Evolutionary conservation across 2,797 vertebrate genomes (phyloP).

Genomic region (Tamandua tetradactyla): DNA sequence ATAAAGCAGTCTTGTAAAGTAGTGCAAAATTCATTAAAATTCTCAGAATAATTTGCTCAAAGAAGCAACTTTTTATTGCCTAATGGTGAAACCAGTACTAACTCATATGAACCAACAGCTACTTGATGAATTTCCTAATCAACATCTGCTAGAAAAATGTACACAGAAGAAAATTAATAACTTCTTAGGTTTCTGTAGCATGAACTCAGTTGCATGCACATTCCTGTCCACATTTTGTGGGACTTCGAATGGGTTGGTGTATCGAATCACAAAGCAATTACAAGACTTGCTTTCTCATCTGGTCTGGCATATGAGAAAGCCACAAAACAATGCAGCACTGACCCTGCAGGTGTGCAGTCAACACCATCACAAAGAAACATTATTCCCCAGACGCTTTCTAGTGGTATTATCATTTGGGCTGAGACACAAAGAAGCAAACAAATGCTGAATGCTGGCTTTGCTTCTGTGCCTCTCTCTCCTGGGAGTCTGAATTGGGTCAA

Average conservation of each 20-base stretch:
- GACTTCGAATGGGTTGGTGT: background rate
- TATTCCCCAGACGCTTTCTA: constrained; percentile 64
- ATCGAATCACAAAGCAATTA: constrained; percentile 37
- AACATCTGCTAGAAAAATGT: constrained; percentile 11
- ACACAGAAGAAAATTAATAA: background rate
- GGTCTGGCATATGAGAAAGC: constrained; percentile 44
- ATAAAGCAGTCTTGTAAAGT: background rate
- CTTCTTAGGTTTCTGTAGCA: background rate
- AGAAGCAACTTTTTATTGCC: constrained; percentile 21
- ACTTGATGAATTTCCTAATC: constrained; percentile 12
- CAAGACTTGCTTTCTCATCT: constrained; percentile 75
- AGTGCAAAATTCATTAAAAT: constrained; percentile 50
- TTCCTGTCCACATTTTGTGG: background rate
- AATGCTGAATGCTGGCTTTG: constrained; percentile 17
- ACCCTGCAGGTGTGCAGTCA: constrained; percentile 68
- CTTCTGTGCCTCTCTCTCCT: background rate
- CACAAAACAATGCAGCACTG: constrained; percentile 67
- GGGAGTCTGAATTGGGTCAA: constrained; percentile 62
- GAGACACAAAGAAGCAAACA: constrained; percentile 75
- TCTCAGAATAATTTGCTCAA: constrained; percentile 30
- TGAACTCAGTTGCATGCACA: background rate
- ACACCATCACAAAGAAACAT: constrained; percentile 68
- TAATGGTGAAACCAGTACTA: constrained; percentile 15
- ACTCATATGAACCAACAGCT: background rate
- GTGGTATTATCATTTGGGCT: constrained; percentile 65